phyloP scores from a whole-genome alignment of 92 coral and sea anemone genomes.

The Pocillopora meandrina region DNA sequence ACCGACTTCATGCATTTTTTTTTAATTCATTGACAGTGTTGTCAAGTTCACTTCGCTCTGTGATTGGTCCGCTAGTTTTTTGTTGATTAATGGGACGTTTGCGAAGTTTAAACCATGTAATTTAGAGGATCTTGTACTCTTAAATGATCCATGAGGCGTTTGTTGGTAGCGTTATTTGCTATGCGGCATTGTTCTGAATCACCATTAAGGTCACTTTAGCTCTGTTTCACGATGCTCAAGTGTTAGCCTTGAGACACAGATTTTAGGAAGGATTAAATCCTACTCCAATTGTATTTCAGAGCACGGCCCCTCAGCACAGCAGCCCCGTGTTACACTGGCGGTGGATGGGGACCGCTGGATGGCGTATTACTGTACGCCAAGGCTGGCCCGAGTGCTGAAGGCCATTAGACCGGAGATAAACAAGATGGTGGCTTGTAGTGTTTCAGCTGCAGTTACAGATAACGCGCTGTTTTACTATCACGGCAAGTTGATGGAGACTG shows the following conservation, averaged over 20 bases:
- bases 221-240: neutral
- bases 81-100: too few species aligned
- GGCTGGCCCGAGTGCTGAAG: constrained; percentile 75
- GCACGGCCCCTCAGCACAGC: constrained; percentile 30
- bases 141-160: too few species aligned
- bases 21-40: too few species aligned
- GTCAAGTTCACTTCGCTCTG: too few species aligned
- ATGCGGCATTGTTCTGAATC: too few species aligned
- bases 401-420: constrained; percentile 70
- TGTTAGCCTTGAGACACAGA: neutral
- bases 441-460: constrained; percentile 44
- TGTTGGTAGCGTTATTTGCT: too few species aligned
- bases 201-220: too few species aligned
- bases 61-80: too few species aligned
- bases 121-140: too few species aligned
- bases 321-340: constrained; percentile 68
- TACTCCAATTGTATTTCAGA: neutral
- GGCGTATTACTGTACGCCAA: constrained; percentile 78
- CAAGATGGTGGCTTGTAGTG: constrained; percentile 69
- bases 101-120: too few species aligned
- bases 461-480: constrained; percentile 57
- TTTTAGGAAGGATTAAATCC: too few species aligned
- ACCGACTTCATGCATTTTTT: too few species aligned
- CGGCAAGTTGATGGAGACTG: constrained; percentile 65
- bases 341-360: constrained; percentile 88